Base-by-base conservation (phyloP, 2,888 invertebrate genomes). In the Deilephila elpenor region DNA sequence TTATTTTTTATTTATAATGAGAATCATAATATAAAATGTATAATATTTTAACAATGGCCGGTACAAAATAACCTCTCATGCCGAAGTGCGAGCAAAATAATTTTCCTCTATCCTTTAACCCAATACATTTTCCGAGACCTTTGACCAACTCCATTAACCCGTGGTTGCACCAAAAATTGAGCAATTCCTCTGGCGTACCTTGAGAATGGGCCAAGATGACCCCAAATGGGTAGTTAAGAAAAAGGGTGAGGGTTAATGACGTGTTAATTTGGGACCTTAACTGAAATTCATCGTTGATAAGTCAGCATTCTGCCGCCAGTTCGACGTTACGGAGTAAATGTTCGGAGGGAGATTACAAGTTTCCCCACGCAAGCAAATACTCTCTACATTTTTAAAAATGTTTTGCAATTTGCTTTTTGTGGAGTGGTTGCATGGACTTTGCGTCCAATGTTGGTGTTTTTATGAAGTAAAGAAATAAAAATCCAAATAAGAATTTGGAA, bases 251-350 rank as follows among this genome's bases (percentile, higher is more conserved):
- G 81, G 79, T 81, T 84, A 84, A 86, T 84, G 85, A 80, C 76
- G 82, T 86, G 87, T 86, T 86, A 86, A 86, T 86, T 85, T 84
- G 82, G 81, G 77, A 76, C 81, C 79, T 76, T 77, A 71, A 74
- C 78, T 76, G 76, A 82, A 82, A 79, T 80, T 76, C 70, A 67
- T 59, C 71, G 78, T 78, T 77, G 84, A 83, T 83, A 86, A 85
- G 77, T 75, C 75, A 73, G 62, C 73, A 32, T 59, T 60, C 34
- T 71, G 73, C 34, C 61, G 53, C 5, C 64, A 32, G 62, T 51
- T 71, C 71, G 37, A 59, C 64, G 56, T 71, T 73, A 2, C 17
- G 17, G 14, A 29, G 71, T 25, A 71, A 60, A 44, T 60, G 71
- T 17, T 73, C 59, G 72, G 64, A 29, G 72, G 75, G 70, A 60